Conservation (phyloP, 2,113 vertebrate genomes). For the Grammomys surdaster region DNA sequence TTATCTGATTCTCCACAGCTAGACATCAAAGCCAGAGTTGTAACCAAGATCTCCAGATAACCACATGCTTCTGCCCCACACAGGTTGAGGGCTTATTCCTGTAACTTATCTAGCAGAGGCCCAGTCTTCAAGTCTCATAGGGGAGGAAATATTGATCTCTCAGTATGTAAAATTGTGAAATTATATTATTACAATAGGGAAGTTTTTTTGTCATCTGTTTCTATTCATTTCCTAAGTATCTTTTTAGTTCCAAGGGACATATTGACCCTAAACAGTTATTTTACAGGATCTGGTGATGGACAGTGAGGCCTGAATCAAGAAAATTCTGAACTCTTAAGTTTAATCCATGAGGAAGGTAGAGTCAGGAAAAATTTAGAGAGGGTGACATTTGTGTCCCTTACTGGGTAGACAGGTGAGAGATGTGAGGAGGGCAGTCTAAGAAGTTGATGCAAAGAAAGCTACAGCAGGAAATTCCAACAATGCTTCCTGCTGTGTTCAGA, state of each 20-base stretch:
- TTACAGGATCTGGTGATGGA: not conserved
- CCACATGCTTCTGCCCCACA: not conserved
- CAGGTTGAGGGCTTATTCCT: not conserved
- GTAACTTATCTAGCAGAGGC: not conserved
- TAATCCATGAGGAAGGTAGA: not conserved
- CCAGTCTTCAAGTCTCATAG: not conserved
- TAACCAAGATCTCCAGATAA: not conserved
- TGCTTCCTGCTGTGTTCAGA: not conserved
- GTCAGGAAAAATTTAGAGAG: not conserved
- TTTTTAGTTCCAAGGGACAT: not conserved
- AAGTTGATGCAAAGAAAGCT: not conserved
- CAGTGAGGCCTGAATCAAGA: not conserved
- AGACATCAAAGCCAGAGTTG: not conserved
- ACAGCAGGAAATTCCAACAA: not conserved
- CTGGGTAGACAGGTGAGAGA: not conserved
- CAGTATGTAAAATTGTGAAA: not conserved
- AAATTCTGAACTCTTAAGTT: not conserved
- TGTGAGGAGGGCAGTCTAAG: not conserved
- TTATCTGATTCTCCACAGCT: not conserved
- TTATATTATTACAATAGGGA: not conserved
- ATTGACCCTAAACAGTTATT: not conserved
- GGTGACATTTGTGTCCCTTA: constrained; percentile 9
- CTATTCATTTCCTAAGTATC: not conserved
- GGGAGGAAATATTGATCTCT: not conserved
- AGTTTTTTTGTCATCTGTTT: not conserved